Evolutionary conservation across 2,888 invertebrate genomes (phyloP).

Genomic region (Pristionchus exspectatus): DNA sequence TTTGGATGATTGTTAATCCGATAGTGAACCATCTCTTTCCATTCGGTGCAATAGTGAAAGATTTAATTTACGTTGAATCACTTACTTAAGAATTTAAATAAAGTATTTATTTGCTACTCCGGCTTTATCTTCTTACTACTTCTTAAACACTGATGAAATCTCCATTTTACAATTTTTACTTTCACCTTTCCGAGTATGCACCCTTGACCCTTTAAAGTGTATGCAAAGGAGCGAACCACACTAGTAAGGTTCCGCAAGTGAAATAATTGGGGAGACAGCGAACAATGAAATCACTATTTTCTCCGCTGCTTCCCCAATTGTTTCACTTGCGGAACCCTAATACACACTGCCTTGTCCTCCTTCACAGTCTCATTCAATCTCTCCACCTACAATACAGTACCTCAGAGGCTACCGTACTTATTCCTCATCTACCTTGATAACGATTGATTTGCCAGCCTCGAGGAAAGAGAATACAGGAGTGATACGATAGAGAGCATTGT

Average conservation of each 20-base stretch:
- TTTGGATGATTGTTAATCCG: background rate
- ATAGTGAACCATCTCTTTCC: constrained; percentile 13
- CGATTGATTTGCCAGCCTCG: constrained; percentile 41
- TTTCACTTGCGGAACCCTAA: background rate
- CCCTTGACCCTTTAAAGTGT: too few species aligned
- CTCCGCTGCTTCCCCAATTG: too few species aligned
- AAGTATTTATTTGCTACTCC: background rate
- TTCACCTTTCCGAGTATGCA: too few species aligned
- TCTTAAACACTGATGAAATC: too few species aligned
- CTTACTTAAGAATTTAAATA: background rate
- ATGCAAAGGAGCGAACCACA: too few species aligned
- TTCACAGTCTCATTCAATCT: constrained; percentile 23
- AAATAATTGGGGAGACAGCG: too few species aligned
- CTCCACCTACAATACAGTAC: background rate
- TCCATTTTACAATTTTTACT: too few species aligned
- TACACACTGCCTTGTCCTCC: constrained; percentile 52
- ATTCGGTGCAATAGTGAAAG: constrained; percentile 45
- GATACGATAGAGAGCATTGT: constrained; percentile 48
- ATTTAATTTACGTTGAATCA: background rate
- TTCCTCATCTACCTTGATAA: constrained; percentile 21
- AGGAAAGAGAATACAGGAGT: constrained; percentile 27
- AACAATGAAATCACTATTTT: too few species aligned
- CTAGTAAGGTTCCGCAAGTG: too few species aligned
- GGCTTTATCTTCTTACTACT: background rate
- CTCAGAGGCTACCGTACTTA: background rate